Base-by-base conservation (phyloP, 1,140 invertebrate genomes). In the Diachasmimorpha longicaudata region DNA sequence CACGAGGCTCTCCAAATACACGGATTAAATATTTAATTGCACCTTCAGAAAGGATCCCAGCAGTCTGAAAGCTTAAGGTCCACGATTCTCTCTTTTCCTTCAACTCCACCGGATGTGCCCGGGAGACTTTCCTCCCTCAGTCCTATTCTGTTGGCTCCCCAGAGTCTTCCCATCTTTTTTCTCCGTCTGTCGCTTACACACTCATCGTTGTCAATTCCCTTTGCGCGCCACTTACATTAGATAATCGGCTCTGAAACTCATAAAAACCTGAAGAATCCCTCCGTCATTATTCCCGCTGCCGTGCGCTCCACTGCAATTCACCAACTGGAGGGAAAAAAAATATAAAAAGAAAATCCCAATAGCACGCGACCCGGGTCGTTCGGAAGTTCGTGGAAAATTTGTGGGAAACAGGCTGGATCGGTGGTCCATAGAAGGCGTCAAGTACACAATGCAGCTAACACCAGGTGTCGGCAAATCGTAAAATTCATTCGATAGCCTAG, bases 21-120 rank as follows among this genome's bases (percentile, higher is more conserved):
- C 69, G 70, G 72, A 70, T 75, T 82, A 82, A 83, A 83, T 83
- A 83, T 81, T 82, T 82, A 79, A 83, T 80, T 74, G 73, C 74
- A 69, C 76, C 79, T 68, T 48, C 52, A 75, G 78, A 63, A 63
- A 13, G 58, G 23, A 25, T 63, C 58, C 58, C 58, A 63, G 23
- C 10, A 63, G 21, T 63, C 19, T 63, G 23, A 63, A 52, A 52
- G 48, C 48, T 52, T 52, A 52, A 63, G 58, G 58, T 25, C 58
- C 58, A 58, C 52, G 21, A 16, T 21, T 16, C 52, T 16, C 52
- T 16, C 4, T 63, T 31, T 63, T 63, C 58, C 58, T 63, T 63
- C 39, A 46, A n/a, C 13, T 23, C 11, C 16, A 13, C 0, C 19
- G 69, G 36, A 44, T 36, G 42, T n/a, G 14, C 69, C 25, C 48